phyloP scores from a whole-genome alignment of 1,140 invertebrate species.

The Drosophila albomicans region DNA sequence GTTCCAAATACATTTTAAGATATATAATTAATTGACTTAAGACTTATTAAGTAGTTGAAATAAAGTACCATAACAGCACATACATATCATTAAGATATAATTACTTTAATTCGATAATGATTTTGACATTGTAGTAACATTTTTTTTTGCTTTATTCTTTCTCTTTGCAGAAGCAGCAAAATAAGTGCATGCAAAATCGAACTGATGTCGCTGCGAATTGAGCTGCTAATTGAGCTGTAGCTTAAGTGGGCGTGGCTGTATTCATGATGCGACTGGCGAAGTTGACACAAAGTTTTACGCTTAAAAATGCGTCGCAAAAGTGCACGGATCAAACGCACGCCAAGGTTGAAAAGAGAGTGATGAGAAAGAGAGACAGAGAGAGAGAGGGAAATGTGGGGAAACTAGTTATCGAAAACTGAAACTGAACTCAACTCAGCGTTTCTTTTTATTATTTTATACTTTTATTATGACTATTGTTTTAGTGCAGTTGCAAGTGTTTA shows the following conservation, averaged over 20 bases:
- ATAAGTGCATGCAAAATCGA: neutral
- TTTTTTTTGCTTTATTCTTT: neutral
- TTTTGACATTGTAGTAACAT: too few species aligned
- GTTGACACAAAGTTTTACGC: conserved; percentile 66
- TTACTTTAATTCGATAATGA: too few species aligned
- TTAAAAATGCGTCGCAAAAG: conserved; percentile 71
- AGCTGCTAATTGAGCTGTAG: conserved; percentile 30
- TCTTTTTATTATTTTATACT: neutral
- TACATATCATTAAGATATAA: too few species aligned
- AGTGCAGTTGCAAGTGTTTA: neutral
- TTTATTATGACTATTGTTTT: conserved; percentile 6
- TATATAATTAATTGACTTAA: too few species aligned
- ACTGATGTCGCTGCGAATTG: conserved; percentile 1
- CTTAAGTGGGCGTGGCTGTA: conserved; percentile 51
- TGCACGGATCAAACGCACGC: conserved; percentile 56
- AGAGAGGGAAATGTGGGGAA: too few species aligned
- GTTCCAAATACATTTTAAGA: too few species aligned
- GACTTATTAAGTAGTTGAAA: too few species aligned
- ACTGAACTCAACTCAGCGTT: neutral
- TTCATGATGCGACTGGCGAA: conserved; percentile 79
- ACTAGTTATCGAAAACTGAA: neutral
- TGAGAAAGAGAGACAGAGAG: too few species aligned
- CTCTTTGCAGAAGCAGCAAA: conserved; percentile 31
- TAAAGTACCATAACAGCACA: too few species aligned
- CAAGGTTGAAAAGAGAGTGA: conserved; percentile 45